phyloP scores from a whole-genome alignment of 1,140 invertebrate species.

The Hypothenemus hampei region DNA sequence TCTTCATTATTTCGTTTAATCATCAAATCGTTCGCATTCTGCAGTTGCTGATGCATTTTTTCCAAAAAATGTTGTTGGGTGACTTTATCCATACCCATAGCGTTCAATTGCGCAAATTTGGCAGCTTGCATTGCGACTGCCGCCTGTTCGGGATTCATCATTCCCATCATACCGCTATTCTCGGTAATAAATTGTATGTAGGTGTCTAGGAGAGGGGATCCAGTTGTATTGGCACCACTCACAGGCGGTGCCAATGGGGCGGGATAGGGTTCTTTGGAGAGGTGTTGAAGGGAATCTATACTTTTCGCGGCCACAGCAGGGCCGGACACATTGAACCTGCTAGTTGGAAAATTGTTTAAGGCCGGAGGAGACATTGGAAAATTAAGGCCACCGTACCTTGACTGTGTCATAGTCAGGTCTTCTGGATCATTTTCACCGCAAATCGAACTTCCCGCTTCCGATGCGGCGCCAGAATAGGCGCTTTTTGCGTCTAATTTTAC shows the following conservation, averaged over 20 bases:
- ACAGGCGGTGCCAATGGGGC: slow-evolving; percentile 47
- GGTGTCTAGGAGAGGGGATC: slow-evolving; percentile 75
- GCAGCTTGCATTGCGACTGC: slow-evolving; percentile 46
- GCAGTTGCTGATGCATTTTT: slow-evolving; percentile 55
- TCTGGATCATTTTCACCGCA: slow-evolving; percentile 76
- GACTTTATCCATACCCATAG: slow-evolving; percentile 59
- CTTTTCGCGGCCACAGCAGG: slow-evolving; percentile 59
- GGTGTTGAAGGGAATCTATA: slow-evolving; percentile 50
- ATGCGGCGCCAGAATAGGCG: slow-evolving; percentile 54
- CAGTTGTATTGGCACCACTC: slow-evolving; percentile 49
- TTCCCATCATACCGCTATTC: slow-evolving; percentile 59
- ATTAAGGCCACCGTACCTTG: slow-evolving; percentile 45
- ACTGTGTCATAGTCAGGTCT: slow-evolving; percentile 64
- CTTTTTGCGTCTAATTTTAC: slow-evolving; percentile 66
- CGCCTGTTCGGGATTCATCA: slow-evolving; percentile 44
- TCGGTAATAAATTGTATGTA: slow-evolving; percentile 81
- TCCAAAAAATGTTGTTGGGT: slow-evolving; percentile 56
- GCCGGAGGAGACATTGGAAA: slow-evolving; percentile 49
- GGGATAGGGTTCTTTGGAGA: slow-evolving; percentile 51
- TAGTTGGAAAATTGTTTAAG: slow-evolving; percentile 40
- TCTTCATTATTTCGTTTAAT: slow-evolving; percentile 41
- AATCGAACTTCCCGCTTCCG: slow-evolving; percentile 62
- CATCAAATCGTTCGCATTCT: slow-evolving; percentile 41
- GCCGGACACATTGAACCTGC: slow-evolving; percentile 48
- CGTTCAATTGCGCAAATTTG: slow-evolving; percentile 67